These are phyloP conservation scores for Caligus rogercresseyi DNA, from an alignment of 1,140 invertebrate genomes.

Conservation along the genomic window DNA sequence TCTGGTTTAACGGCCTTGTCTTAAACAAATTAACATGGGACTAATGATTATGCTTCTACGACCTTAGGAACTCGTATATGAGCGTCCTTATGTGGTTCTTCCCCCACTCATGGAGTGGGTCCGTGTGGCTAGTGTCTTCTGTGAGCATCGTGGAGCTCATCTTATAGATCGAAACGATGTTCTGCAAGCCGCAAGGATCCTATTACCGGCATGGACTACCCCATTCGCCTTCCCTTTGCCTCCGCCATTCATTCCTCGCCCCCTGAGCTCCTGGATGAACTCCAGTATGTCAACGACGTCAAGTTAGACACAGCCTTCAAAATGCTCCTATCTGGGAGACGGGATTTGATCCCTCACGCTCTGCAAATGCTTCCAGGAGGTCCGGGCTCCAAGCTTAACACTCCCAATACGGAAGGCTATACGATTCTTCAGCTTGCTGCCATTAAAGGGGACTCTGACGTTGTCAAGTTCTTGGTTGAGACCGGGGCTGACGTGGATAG, in stretches of 20 bases:
- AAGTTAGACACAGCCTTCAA: slow-evolving; percentile 60
- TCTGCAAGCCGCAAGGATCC: slow-evolving; percentile 59
- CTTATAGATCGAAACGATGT: slow-evolving; percentile 69
- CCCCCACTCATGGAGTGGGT: slow-evolving; percentile 75
- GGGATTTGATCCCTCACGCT: slow-evolving; percentile 58
- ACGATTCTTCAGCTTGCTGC: slow-evolving; percentile 63
- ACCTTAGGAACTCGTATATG: slow-evolving; percentile 53
- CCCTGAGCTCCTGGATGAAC: slow-evolving; percentile 34
- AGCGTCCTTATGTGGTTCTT: slow-evolving; percentile 62
- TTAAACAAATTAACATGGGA: slow-evolving; percentile 21
- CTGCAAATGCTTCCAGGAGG: slow-evolving; percentile 44
- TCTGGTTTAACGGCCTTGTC: too few relatives aligned
- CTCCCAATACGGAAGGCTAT: slow-evolving; percentile 54
- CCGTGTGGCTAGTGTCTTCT: slow-evolving; percentile 56
- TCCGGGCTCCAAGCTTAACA: slow-evolving; percentile 36
- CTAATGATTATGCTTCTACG: slow-evolving; percentile 17
- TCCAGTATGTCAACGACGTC: slow-evolving; percentile 31
- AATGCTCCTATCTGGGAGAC: slow-evolving; percentile 50
- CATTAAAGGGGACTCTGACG: slow-evolving; percentile 54
- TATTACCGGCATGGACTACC: slow-evolving; percentile 76
- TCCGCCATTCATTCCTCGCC: slow-evolving; percentile 21
- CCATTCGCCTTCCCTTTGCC: slow-evolving; percentile 39
- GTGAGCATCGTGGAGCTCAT: slow-evolving; percentile 51
- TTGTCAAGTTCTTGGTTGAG: slow-evolving; percentile 47
- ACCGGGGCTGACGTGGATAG: slow-evolving; percentile 54